Percentiles rank a stretch among this genome's conserved stretches.
These are phyloP conservation scores for Neuroscelio doddi DNA, from an alignment of 2,888 invertebrate genomes.

Conservation along the genomic window DNA sequence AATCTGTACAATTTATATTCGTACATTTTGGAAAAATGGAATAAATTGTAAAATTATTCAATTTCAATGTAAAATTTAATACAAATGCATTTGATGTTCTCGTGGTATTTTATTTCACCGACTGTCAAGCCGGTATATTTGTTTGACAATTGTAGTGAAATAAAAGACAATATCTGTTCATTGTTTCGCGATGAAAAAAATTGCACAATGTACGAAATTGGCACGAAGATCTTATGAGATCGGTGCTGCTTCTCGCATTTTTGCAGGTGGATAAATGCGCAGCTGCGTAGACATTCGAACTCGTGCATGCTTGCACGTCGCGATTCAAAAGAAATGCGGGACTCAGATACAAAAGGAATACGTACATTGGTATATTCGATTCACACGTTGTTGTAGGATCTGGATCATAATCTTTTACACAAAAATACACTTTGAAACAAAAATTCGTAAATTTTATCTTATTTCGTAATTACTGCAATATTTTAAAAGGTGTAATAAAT, in stretches of 20 bases:
- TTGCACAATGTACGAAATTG: slow-evolving; percentile 35
- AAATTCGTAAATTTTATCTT: too few species aligned
- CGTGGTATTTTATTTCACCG: too few species aligned
- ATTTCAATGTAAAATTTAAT: too few species aligned
- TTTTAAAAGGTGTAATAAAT: too few species aligned
- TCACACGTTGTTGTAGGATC: slow-evolving; percentile 14
- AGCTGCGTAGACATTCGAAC: neutral
- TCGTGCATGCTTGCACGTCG: slow-evolving; percentile 1
- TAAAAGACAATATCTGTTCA: neutral
- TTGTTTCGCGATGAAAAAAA: slow-evolving; percentile 18
- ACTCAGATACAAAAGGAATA: slow-evolving; percentile 5
- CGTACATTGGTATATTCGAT: slow-evolving; percentile 8
- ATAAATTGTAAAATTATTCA: too few species aligned
- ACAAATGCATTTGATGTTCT: too few species aligned
- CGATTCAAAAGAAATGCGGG: slow-evolving; percentile 17
- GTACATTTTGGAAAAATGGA: too few species aligned
- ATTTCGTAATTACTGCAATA: too few species aligned
- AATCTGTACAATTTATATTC: too few species aligned
- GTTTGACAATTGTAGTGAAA: slow-evolving; percentile 27
- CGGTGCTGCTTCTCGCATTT: slow-evolving; percentile 19
- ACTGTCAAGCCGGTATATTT: neutral
- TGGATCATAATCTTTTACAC: slow-evolving; percentile 1
- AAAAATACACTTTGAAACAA: too few species aligned
- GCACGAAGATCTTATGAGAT: slow-evolving; percentile 18
- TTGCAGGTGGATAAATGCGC: slow-evolving; percentile 9